These are phyloP conservation scores for Sphaerophoria taeniata DNA, from an alignment of 2,888 invertebrate genomes.

Conservation along the genomic window DNA sequence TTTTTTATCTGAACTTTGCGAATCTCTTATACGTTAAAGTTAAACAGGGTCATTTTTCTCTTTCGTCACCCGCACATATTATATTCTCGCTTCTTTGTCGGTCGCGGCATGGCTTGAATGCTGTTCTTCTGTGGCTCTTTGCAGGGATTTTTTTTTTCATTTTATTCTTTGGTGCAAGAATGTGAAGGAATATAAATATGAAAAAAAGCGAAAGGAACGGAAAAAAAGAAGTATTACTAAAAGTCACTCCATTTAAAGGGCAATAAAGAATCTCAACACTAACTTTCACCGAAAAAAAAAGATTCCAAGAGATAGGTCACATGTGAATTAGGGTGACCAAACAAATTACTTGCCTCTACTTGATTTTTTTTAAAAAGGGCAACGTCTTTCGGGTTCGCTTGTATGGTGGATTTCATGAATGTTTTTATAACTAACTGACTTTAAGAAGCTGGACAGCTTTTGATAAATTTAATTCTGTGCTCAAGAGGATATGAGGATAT, in stretches of 20 bases:
- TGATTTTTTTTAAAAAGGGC: too few species aligned
- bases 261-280: slow-evolving; percentile 70
- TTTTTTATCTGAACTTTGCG: slow-evolving; percentile 45
- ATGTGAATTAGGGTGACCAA: slow-evolving; percentile 24
- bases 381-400: too few species aligned
- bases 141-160: slow-evolving; percentile 39
- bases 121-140: too few species aligned
- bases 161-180: slow-evolving; percentile 8
- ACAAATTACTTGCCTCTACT: too few species aligned
- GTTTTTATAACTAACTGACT: too few species aligned
- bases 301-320: slow-evolving; percentile 38
- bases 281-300: slow-evolving; percentile 26
- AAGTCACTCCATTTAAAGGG: slow-evolving; percentile 70
- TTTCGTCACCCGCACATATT: slow-evolving; percentile 44
- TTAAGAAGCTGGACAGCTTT: too few species aligned
- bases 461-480: too few species aligned
- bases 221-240: slow-evolving; percentile 49
- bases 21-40: slow-evolving; percentile 48
- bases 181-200: background rate
- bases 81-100: background rate
- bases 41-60: slow-evolving; percentile 68
- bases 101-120: slow-evolving; percentile 21
- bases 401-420: too few species aligned
- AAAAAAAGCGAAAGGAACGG: background rate
- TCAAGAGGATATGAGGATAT: too few species aligned